Base-by-base conservation (phyloP, 2,888 invertebrate species). In the Aleiodes testaceus region DNA sequence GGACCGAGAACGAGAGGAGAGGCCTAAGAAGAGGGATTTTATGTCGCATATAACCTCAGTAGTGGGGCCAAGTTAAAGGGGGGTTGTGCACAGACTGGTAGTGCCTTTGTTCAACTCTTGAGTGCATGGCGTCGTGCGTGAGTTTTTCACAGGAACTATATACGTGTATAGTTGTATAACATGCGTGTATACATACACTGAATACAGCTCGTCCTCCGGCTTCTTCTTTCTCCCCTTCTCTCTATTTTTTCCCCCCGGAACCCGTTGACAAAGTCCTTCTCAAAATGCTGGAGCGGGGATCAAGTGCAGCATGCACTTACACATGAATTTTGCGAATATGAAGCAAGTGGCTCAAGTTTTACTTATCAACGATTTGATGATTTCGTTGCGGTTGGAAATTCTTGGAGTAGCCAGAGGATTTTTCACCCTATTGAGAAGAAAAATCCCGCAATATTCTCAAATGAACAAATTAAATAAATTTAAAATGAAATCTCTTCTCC, bases 71-170 rank as follows among this genome's bases (percentile, higher is more conserved):
- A 74, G 65, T 73, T 36, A 74, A 75, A 63, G 45, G 63, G 63
- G 63, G 44, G 26, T 26, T 26, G 26, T 63, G 63, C 20, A 59
- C 30, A 61, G 61, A 61, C 61, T 61, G 59, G 65, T 53, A 64
- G 72, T 73, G 67, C 69, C 69, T 74, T 75, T 74, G 73, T 75
- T 74, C 72, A 14, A 20, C 63, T 50, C 36, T 63, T 9, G 50
- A 74, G 74, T 61, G 66, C 64, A 59, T 64, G 49, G 61, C 68
- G 65, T 64, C 66, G 42, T 14, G 55, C 61, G 63, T 69, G 69
- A 71, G 72, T 66, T 69, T 65, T 74, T 71, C 67, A 72, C 65
- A 52, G 66, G 55, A 71, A 66, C 59, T 70, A 45, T 47, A 63
- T 61, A 59, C 64, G 69, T 65, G 52, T 70, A 50, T 50, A 47